A percentile compares a stretch with the other conserved stretches of the same genome.
These are phyloP conservation scores for Nomada goodeniana DNA, from an alignment of 2,888 invertebrate species.

Conservation along the genomic window DNA sequence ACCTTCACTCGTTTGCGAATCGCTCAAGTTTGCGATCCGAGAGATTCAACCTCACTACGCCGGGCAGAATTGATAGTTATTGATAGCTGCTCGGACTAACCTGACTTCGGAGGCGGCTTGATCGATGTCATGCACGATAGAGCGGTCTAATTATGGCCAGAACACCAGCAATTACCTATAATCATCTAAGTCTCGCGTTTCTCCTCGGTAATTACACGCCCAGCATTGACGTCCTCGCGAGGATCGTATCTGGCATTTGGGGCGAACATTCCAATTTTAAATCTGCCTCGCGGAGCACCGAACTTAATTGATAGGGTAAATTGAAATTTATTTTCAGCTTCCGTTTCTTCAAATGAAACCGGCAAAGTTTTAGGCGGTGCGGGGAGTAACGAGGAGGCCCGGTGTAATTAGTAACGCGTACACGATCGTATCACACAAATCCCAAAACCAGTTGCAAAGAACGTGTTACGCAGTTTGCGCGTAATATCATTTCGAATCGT, in stretches of 20 bases:
- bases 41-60: slow-evolving; percentile 54
- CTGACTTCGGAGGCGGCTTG: slow-evolving; percentile 75
- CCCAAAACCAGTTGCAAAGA: too few species aligned
- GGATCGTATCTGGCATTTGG: slow-evolving; percentile 20
- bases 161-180: slow-evolving; percentile 74
- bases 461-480: too few species aligned
- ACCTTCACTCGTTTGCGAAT: slow-evolving; percentile 68
- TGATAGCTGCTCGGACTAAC: slow-evolving; percentile 74
- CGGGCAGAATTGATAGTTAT: slow-evolving; percentile 75
- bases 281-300: background rate
- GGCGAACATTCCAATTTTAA: slow-evolving; percentile 1
- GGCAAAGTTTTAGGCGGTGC: too few species aligned
- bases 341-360: background rate
- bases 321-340: slow-evolving; percentile 15
- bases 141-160: slow-evolving; percentile 78
- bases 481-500: too few species aligned
- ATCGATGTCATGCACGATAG: slow-evolving; percentile 78
- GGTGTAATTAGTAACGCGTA: too few species aligned
- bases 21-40: slow-evolving; percentile 63
- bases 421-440: too few species aligned
- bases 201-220: slow-evolving; percentile 63
- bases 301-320: slow-evolving; percentile 4
- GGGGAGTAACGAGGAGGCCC: too few species aligned
- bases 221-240: slow-evolving; percentile 49
- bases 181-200: slow-evolving; percentile 68